Evolutionary conservation across 2,113 vertebrate genomes (phyloP).

Genomic region (Sylvia atricapilla): DNA sequence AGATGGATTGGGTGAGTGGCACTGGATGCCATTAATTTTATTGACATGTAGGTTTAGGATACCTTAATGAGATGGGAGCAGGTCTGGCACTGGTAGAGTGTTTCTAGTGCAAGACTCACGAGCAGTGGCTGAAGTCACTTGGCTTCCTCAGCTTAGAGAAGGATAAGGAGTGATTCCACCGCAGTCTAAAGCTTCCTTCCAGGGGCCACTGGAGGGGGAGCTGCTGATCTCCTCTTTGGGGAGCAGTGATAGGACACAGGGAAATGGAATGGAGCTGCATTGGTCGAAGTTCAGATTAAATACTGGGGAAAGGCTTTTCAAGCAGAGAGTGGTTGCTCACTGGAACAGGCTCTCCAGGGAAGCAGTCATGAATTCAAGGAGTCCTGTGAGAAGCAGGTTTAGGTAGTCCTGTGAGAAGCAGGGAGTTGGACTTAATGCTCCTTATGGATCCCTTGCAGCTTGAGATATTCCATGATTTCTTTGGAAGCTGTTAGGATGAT

Average conservation of each 20-base stretch:
- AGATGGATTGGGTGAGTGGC: not conserved
- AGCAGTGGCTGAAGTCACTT: not conserved
- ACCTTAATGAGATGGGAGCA: not conserved
- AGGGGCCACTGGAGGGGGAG: rapidly evolving
- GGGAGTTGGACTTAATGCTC: rapidly evolving
- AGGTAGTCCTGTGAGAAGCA: not conserved
- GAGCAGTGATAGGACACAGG: rapidly evolving
- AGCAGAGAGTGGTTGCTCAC: rapidly evolving
- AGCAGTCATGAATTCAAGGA: not conserved
- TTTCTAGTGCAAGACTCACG: rapidly evolving
- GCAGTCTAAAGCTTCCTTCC: not conserved
- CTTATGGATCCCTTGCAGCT: not conserved
- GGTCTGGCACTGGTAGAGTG: not conserved
- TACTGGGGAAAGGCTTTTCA: not conserved
- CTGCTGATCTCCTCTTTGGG: not conserved
- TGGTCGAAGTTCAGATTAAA: not conserved
- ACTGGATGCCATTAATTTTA: not conserved
- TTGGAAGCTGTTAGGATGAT: not conserved
- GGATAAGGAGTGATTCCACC: not conserved
- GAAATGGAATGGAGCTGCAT: not conserved
- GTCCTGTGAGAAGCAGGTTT: not conserved
- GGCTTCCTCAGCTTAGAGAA: not conserved
- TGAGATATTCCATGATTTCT: not conserved
- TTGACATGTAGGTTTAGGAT: not conserved
- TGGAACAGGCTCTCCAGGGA: not conserved